Percentiles rank a stretch among this genome's conserved stretches.
phyloP scores from a whole-genome alignment of 2,113 vertebrate genomes.

The Pachyramphus minor region DNA sequence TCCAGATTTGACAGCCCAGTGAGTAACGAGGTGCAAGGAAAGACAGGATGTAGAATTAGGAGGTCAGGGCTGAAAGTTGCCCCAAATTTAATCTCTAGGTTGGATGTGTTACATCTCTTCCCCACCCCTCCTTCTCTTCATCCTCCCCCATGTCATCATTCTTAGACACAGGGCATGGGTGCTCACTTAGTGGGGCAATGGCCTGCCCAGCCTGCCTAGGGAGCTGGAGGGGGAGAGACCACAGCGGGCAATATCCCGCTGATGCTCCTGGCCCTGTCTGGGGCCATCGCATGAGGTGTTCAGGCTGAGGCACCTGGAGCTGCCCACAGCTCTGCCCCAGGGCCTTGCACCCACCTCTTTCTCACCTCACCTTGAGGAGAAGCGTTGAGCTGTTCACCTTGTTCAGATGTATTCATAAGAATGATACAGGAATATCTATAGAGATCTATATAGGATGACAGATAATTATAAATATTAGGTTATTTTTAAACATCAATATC shows the following conservation, averaged over 20 bases:
- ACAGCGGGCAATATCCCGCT: fast-evolving
- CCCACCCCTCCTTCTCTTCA: background rate
- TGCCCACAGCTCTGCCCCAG: background rate
- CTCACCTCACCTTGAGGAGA: background rate
- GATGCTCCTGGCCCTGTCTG: too few species aligned
- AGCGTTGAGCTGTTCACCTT: fast-evolving
- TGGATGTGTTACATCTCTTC: background rate
- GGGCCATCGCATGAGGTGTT: too few species aligned
- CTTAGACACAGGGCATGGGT: fast-evolving
- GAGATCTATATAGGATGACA: background rate
- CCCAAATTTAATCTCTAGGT: background rate
- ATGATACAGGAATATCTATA: fast-evolving
- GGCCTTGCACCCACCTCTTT: background rate
- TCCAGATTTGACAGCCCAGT: conserved; percentile 7
- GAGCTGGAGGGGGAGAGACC: background rate
- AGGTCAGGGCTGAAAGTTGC: conserved; percentile 32
- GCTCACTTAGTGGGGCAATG: fast-evolving
- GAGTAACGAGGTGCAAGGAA: conserved; percentile 48
- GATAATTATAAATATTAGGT: background rate
- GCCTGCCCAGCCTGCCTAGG: background rate
- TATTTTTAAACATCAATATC: background rate
- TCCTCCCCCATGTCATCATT: background rate
- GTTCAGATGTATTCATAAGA: background rate
- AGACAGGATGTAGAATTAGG: conserved; percentile 32
- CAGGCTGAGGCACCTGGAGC: background rate